Evolutionary conservation across 2,113 vertebrate species (phyloP).

Genomic region (Helogale parvula): DNA sequence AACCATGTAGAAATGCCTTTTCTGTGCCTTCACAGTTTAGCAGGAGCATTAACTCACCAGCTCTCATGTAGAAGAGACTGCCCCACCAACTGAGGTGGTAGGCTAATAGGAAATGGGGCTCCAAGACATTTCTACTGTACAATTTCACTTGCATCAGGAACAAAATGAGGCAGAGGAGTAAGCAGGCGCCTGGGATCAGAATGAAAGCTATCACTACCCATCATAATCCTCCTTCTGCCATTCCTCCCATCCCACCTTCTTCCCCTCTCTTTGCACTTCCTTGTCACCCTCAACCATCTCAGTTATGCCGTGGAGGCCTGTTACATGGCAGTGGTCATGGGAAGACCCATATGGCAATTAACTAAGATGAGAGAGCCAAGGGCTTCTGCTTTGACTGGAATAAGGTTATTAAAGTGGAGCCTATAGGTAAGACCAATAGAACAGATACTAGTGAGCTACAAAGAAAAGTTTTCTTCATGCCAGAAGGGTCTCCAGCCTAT

Average conservation of each 20-base stretch:
- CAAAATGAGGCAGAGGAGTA: constrained; percentile 39
- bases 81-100: neutral
- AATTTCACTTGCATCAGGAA: constrained; percentile 50
- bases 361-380: neutral
- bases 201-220: neutral
- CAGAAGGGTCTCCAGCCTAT: neutral
- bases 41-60: constrained; percentile 47
- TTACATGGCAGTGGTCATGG: neutral
- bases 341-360: neutral
- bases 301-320: neutral
- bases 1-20: neutral
- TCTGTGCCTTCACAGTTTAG: neutral
- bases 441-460: neutral
- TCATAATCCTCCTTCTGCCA: neutral
- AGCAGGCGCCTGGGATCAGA: neutral
- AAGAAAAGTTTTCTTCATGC: neutral
- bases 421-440: neutral
- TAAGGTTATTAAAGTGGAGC: neutral
- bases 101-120: neutral
- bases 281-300: neutral
- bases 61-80: neutral
- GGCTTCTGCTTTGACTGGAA: neutral
- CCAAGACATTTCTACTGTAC: neutral
- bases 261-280: neutral
- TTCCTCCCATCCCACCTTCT: neutral